Base-by-base conservation (phyloP, 2,113 vertebrate genomes). In the Hypomesus transpacificus region DNA sequence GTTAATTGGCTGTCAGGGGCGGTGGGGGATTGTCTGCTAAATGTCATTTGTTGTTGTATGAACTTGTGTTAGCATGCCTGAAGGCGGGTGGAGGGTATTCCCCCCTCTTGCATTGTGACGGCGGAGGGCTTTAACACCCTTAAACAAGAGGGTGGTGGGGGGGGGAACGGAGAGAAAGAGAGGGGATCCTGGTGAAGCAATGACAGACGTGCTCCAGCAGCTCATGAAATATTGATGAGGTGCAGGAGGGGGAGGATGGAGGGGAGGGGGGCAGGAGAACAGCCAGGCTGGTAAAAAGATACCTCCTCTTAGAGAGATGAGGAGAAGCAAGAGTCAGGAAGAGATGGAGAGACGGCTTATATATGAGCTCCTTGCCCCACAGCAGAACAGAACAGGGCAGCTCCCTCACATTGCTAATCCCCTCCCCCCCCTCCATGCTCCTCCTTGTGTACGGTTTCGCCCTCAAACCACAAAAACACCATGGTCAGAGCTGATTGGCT, bases 171-270 rank as follows among this genome's bases (percentile, higher is more conserved):
- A 59, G 24, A 14, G 22, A 2, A 8, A 24, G 34, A 53, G 16
- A 7, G 31, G 20, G 16, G 34, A 34, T 28, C 22, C 73, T 50
- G 18, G 46, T 21, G 51, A 73, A 57, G 62, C 59, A 66, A 17
- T 31, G 64, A 74, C 77, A 84, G 80, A 80, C 69, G 63, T 71
- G 70, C 57, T 56, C 82, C 75, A 71, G 77, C 75, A 71, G 53
- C 82, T 83, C 79, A 82, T 91, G 79, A 89, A 91, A 89, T 79
- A 89, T 90, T 82, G 83, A 91, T 89, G 87, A 88, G 20, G 64
- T 74, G 63, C 39, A 67, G 56, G 60, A 21, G 50, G 57, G 31
- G 50, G 67, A 16, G 72, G 71, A 53, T 52, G 68, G 66, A 54
- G 18, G 18, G 64, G 14, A 39, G 34, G 58, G 54, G 8, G 65